Evolutionary conservation across 2,888 invertebrate genomes (phyloP).

Genomic region (Aproaerema taeniolella): DNA sequence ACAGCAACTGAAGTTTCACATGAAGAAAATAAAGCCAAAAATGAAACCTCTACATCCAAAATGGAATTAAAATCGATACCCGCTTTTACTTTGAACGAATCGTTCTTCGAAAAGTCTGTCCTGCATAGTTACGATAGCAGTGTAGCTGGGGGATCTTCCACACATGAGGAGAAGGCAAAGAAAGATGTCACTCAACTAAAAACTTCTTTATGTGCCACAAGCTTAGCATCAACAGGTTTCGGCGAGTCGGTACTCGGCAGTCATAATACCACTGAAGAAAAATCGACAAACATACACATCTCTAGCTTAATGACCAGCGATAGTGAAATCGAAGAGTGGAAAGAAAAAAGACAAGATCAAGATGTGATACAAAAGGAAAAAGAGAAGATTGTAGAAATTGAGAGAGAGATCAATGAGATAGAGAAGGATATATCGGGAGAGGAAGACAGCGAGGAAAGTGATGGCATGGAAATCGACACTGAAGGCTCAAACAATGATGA

Average conservation of each 20-base stretch:
- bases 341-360: conserved; percentile 20
- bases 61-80: conserved; percentile 36
- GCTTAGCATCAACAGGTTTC: conserved; percentile 41
- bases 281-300: conserved; percentile 22
- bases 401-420: conserved; percentile 63
- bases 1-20: conserved; percentile 38
- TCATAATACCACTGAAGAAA: conserved; percentile 22
- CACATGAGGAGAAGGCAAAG: conserved; percentile 25
- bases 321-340: conserved; percentile 44
- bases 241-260: conserved; percentile 49
- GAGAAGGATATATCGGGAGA: conserved; percentile 56
- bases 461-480: conserved; percentile 15
- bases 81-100: conserved; percentile 44
- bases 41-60: conserved; percentile 20
- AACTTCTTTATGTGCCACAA: conserved; percentile 31
- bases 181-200: conserved; percentile 24
- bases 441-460: conserved; percentile 22
- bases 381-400: conserved; percentile 59
- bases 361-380: conserved; percentile 53
- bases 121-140: conserved; percentile 45
- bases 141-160: conserved; percentile 33
- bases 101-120: conserved; percentile 50
- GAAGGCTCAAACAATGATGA: no score
- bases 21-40: conserved; percentile 26
- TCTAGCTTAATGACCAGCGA: conserved; percentile 64